These are phyloP conservation scores for Dorcus parallelipipedus DNA, from an alignment of 2,888 invertebrate genomes.

Conservation along the genomic window DNA sequence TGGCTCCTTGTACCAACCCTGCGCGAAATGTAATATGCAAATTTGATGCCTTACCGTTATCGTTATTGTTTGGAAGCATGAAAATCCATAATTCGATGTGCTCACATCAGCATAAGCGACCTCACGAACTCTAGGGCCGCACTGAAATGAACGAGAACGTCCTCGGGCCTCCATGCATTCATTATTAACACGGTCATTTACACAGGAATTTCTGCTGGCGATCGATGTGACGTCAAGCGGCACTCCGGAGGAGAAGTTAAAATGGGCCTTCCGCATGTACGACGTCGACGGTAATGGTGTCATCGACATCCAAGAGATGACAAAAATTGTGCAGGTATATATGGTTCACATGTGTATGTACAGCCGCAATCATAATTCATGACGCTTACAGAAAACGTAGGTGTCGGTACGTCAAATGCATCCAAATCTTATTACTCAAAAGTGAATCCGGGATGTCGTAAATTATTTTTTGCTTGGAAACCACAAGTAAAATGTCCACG, in stretches of 20 bases:
- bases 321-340: slow-evolving; percentile 95
- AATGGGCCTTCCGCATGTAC: slow-evolving; percentile 99
- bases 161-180: slow-evolving; percentile 11
- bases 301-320: slow-evolving; percentile 98
- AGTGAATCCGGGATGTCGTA: no score
- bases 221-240: slow-evolving; percentile 97
- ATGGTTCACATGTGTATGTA: background rate
- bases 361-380: no score
- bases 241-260: slow-evolving; percentile 95
- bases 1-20: no score
- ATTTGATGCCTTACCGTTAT: no score
- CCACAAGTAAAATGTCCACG: no score
- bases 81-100: background rate
- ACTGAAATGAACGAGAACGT: slow-evolving; percentile 17
- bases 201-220: slow-evolving; percentile 92
- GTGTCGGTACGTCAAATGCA: background rate
- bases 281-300: slow-evolving; percentile 98
- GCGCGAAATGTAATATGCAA: no score
- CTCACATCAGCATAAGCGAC: background rate
- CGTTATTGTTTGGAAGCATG: background rate
- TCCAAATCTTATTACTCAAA: no score
- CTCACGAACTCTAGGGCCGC: background rate
- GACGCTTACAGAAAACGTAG: no score
- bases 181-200: slow-evolving; percentile 26
- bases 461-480: no score